A percentile compares a stretch with the other conserved stretches of the same genome.
Conservation (phyloP, 2,888 invertebrate species). For the Antheraea yamamai region DNA sequence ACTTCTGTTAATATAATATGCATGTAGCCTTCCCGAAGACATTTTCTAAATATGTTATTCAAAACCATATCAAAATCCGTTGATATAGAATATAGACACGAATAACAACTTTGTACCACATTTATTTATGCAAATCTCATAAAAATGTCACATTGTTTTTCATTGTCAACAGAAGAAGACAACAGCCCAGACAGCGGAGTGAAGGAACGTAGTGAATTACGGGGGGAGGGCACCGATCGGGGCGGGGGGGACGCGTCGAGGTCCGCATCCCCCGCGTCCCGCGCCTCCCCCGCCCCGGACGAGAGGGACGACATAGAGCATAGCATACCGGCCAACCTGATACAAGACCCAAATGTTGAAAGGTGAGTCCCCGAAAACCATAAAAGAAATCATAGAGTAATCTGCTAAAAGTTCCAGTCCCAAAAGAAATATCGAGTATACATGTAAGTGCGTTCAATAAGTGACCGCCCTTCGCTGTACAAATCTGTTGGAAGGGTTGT, state of each 20-base stretch:
- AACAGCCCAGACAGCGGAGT: slow-evolving; percentile 83
- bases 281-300: slow-evolving; percentile 64
- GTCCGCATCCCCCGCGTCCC: slow-evolving; percentile 63
- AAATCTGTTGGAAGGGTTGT: too few relatives aligned
- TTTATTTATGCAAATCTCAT: not conserved
- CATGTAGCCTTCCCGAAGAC: too few relatives aligned
- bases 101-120: too few relatives aligned
- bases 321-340: slow-evolving; percentile 80
- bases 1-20: too few relatives aligned
- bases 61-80: too few relatives aligned
- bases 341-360: slow-evolving; percentile 78
- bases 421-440: not conserved
- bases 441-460: not conserved
- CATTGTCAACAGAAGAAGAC: slow-evolving; percentile 75
- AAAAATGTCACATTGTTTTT: not conserved
- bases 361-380: slow-evolving; percentile 47
- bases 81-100: too few relatives aligned
- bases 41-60: too few relatives aligned
- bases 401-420: not conserved
- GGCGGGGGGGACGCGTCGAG: slow-evolving; percentile 74
- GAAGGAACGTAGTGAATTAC: slow-evolving; percentile 73
- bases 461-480: too few relatives aligned
- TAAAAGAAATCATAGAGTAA: not conserved
- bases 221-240: slow-evolving; percentile 73
- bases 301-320: slow-evolving; percentile 80